Evolutionary conservation across 2,113 vertebrate species (phyloP), one percentile per base, ranked within the genome.

Genomic region (Hippopotamus amphibius): DNA sequence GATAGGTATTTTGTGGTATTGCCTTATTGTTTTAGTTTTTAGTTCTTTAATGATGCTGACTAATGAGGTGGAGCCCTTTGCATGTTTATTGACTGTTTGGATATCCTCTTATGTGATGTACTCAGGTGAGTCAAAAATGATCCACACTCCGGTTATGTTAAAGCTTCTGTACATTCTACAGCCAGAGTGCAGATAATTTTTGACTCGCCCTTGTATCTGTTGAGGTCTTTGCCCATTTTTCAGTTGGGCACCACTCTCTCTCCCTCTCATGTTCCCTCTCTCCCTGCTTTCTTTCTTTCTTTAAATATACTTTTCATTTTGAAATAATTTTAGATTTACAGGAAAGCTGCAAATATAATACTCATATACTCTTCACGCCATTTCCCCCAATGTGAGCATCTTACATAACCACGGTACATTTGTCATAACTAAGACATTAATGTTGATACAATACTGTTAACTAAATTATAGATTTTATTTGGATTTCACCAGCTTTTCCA

Each of bases 281-380:
- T 76, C 46, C 37, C 6, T 37, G 15, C 12, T 90, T 65, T 41
- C 24, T 61, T 37, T 79, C 30, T 86, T 43, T 59, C 48, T 95
- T 87, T 65, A 72, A 87, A 13, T 80, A 50, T 41, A 13, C 8
- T 19, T 76, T 79, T 87, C 80, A 43, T 55, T 57, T 88, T 82
- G 50, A n/a, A 83, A 83, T 59, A 33, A 37, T 55, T 72, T 83
- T 50, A 59, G 50, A 66, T 93, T 88, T 83, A 76, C 1, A 76
- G 85, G 76, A 96, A 82, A 48, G 50, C 82, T 83, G 33, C 41
- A 93, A 88, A 87, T 57, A 41, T 82, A 19, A 28, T 83, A 83
- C 76, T 82, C 50, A 7, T 48, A 66, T 50, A 46, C 19, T 50
- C 65, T 72, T 72, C 7, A 53, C n/a, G 16, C 66, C 37, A 13